Base-by-base conservation (phyloP, 2,113 vertebrate genomes). In the Pituophis catenifer region DNA sequence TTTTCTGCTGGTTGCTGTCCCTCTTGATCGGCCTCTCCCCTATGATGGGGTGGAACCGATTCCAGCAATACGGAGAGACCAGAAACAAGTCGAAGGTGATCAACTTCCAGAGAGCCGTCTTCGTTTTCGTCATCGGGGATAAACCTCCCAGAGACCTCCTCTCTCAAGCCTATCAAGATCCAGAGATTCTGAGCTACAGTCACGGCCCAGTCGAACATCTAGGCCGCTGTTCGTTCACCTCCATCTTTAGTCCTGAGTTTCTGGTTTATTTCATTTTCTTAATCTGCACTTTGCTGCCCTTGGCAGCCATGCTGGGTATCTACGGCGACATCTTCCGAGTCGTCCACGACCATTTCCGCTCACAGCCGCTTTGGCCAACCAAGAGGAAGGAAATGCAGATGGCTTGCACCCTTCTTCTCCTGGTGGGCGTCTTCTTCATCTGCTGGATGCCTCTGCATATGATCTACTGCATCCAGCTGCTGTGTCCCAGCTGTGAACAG, bases 361-460 rank as follows among this genome's bases (percentile, higher is more conserved):
- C 88, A 70, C 91, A 90, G 38, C 88, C 94, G 3, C 92, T 94
- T 93, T 10, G 38, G 88, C 93, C 95, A 15, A 52, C 95, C 8
- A 88, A 95, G 24, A 96, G 97, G 75, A 88, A 58, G 3, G 95
- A 96, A n/a, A 93, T 95, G 15, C 52, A 52, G 24, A 93, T 85
- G 90, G 93, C 96, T 38, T 95, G 93, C 48, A 97, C 96, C 55
- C 94, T 98, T 81, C 92, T 96, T 38, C 94, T 98, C 59, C 97
- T 98, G 9, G 95, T 98, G 6, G 97, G 96, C 8, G 95, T 98
- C 57, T 97, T 98, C 94, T 95, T 98, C 94, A 53, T 98, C 17
- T 96, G 98, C 88, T 98, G 98, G 93, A 93, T 98, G 55, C 98
- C 98, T 0, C 58, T 98, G n/a, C 97, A 98, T 57, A 93, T 97